Base-by-base conservation (phyloP, 1,140 invertebrate species). In the Pygmarrhopalites habei region DNA sequence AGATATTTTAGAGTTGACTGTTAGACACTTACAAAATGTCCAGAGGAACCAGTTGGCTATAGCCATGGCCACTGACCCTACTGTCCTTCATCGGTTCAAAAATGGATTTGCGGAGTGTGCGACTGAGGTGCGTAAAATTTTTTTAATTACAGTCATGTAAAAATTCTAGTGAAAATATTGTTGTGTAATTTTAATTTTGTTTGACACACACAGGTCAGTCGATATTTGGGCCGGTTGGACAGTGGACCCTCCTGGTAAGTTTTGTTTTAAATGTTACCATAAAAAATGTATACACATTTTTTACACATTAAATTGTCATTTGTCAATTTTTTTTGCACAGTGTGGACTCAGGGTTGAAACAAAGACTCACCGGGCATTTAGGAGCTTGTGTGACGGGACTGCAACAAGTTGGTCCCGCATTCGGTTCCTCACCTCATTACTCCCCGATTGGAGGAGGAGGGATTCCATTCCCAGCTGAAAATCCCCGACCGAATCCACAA, bases 121-220 rank as follows among this genome's bases (percentile, higher is more conserved):
- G 3, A 73, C 73, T 25, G 79, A 81, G 73, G 79, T 81, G 19
- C 19, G 60, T n/a, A n/a, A n/a, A n/a, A n/a, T n/a, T n/a, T n/a
- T n/a, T n/a, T n/a, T n/a, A n/a, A n/a, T n/a, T n/a, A n/a, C n/a
- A n/a, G n/a, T n/a, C n/a, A n/a, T n/a, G n/a, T n/a, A n/a, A n/a
- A n/a, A n/a, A n/a, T n/a, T n/a, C n/a, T n/a, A n/a, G n/a, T n/a
- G n/a, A n/a, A n/a, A n/a, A n/a, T n/a, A n/a, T n/a, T n/a, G n/a
- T n/a, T n/a, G n/a, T n/a, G n/a, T n/a, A n/a, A n/a, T n/a, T n/a
- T n/a, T n/a, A n/a, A n/a, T n/a, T n/a, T n/a, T n/a, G n/a, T n/a
- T n/a, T n/a, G n/a, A n/a, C n/a, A n/a, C n/a, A n/a, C n/a, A n/a
- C 89, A 95, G 79, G 90, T 94, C 25, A 84, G 85, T 57, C 82